Evolutionary conservation across 1,140 invertebrate species (phyloP), one percentile per base, ranked within the genome.

Genomic region (Heliothis subflexa): DNA sequence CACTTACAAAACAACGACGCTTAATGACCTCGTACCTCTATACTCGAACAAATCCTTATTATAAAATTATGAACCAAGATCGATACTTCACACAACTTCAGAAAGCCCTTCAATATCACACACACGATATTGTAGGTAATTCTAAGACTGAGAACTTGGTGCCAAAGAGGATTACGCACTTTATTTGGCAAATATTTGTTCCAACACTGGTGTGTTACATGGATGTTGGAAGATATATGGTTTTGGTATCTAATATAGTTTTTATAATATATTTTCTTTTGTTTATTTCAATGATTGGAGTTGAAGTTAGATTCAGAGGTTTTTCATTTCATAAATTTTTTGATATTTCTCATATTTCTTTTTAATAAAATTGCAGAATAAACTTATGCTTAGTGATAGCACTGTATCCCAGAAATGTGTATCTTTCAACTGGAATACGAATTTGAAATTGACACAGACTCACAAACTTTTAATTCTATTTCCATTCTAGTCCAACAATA

Each of bases 131-230:
- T 57, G 62, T 49, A 68, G 62, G 75, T 78, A 78, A 70, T 78
- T 78, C 54, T 28, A 78, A 78, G 62, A 68, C 50, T 57, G 18
- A 25, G 28, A 11, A 68, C 25, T 28, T 70, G 75, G 28, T 54
- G 52, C 62, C 50, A 59, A 68, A 78, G 62, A 68, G 64, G 62
- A 78, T 78, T 78, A 70, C 18, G 62, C 57, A 68, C 64, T 78
- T 78, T 54, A 50, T 21, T 40, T 57, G 50, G 52, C 62, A 68
- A 78, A 78, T 78, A 66, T 78, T 78, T 78, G 75, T 55, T 45
- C 62, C 52, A 78, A 68, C 75, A 70, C 61, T 57, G 50, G 33
- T 62, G 9, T 14, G 21, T 13, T 2, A 72, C 71, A 59, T 45
- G 28, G 72, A 74, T 74, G 55, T 74, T 49, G 72, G 72, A 74